phyloP scores from a whole-genome alignment of 2,888 invertebrate species.

The Oxycera nigricornis region DNA sequence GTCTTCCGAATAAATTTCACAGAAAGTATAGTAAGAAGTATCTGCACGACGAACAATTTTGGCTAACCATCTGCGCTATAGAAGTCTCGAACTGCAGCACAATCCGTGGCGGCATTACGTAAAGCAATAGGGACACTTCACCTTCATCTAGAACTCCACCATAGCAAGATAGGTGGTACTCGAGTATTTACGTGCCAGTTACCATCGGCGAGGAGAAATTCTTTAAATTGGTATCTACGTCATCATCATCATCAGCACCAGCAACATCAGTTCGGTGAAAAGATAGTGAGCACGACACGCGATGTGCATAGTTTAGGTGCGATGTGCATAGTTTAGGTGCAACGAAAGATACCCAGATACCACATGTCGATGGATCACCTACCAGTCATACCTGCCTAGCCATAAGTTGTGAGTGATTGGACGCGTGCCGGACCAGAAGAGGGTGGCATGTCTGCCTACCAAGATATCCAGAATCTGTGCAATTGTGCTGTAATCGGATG shows the following conservation, averaged over 20 bases:
- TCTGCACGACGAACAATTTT: too few relatives aligned
- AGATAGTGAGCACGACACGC: constrained; percentile 3
- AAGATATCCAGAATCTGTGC: too few relatives aligned
- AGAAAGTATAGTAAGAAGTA: too few relatives aligned
- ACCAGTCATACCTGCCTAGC: not conserved
- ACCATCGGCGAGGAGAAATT: constrained; percentile 17
- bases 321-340: not conserved
- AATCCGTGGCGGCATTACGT: constrained; percentile 12
- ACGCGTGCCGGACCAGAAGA: not conserved
- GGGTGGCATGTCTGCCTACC: too few relatives aligned
- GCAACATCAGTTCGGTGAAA: not conserved
- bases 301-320: not conserved
- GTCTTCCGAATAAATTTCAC: too few relatives aligned
- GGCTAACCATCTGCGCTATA: too few relatives aligned
- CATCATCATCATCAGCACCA: too few relatives aligned
- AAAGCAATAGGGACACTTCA: constrained; percentile 4
- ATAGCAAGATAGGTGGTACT: not conserved
- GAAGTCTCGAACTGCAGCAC: not conserved
- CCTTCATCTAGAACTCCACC: not conserved
- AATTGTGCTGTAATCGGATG: not conserved
- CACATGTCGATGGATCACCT: not conserved
- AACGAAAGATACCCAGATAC: constrained; percentile 10
- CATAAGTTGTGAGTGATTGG: not conserved
- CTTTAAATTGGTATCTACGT: constrained; percentile 21
- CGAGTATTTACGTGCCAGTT: not conserved